phyloP scores from a whole-genome alignment of 37 sponge, comb jelly and placozoan species.

The Eunapius fragilis region DNA sequence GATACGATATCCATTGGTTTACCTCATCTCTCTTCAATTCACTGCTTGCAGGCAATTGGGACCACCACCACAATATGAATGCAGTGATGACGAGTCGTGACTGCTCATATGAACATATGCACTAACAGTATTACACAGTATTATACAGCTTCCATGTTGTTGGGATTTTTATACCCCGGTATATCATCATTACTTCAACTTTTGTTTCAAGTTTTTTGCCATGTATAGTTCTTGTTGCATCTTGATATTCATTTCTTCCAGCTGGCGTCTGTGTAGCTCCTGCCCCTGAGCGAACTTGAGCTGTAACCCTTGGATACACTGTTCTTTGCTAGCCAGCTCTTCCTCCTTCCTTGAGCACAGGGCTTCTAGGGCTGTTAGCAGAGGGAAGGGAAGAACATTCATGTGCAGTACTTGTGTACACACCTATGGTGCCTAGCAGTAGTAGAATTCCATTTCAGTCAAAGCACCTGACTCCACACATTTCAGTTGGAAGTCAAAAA shows the following conservation, averaged over 20 bases:
- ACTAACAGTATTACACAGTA: neutral
- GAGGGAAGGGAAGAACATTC: neutral
- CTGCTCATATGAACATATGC: neutral
- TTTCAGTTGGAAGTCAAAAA: too few species aligned
- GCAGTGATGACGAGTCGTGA: neutral
- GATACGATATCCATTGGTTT: neutral
- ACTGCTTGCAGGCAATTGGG: neutral
- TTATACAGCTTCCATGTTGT: neutral
- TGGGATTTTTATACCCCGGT: neutral
- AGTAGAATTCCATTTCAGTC: too few species aligned
- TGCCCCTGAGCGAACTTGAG: slow-evolving; percentile 10
- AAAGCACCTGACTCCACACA: too few species aligned
- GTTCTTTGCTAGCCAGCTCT: slow-evolving; percentile 33
- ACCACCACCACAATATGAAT: neutral
- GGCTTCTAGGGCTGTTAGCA: slow-evolving; percentile 58
- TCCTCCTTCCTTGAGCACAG: slow-evolving; percentile 60
- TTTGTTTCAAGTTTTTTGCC: slow-evolving; percentile 19
- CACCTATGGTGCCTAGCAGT: too few species aligned
- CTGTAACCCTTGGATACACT: slow-evolving; percentile 26
- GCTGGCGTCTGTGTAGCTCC: slow-evolving; percentile 47
- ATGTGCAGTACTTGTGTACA: neutral
- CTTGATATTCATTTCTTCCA: slow-evolving; percentile 52
- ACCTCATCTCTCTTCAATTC: neutral
- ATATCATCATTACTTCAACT: neutral
- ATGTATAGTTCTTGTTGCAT: slow-evolving; percentile 77